Percentiles rank a stretch among this genome's conserved stretches.
Conservation (phyloP, 2,888 invertebrate genomes). For the Acleris cristana region DNA sequence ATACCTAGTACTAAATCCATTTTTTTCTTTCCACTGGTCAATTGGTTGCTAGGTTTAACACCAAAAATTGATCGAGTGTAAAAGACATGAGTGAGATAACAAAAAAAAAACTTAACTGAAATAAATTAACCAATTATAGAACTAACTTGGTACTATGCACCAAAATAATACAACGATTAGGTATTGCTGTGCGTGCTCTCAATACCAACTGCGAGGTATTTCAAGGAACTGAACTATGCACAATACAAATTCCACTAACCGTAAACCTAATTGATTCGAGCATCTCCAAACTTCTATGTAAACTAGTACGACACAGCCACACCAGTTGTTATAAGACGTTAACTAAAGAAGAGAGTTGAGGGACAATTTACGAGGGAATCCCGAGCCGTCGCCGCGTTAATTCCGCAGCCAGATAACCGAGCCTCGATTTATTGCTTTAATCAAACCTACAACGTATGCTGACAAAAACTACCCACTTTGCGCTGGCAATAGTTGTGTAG, state of each 20-base stretch:
- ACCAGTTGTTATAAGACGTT: conserved; percentile 42
- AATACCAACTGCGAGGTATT: background rate
- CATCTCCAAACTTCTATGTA: background rate
- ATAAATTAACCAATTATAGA: too few relatives aligned
- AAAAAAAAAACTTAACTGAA: background rate
- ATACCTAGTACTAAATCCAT: too few relatives aligned
- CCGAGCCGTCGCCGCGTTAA: conserved; percentile 67
- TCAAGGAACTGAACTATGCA: background rate
- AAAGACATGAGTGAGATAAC: background rate
- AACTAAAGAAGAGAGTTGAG: conserved; percentile 51
- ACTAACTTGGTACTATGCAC: background rate
- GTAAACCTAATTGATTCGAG: conserved; percentile 15
- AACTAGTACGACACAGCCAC: conserved; percentile 17
- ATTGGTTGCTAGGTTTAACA: background rate
- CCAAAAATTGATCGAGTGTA: background rate
- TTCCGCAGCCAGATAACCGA: conserved; percentile 70
- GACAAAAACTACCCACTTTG: conserved; percentile 70
- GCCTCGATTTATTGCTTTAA: conserved; percentile 76
- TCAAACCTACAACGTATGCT: conserved; percentile 71
- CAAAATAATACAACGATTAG: background rate
- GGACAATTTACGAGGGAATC: conserved; percentile 73
- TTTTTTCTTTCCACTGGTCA: too few relatives aligned
- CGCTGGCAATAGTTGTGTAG: conserved; percentile 27
- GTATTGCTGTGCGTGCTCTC: background rate
- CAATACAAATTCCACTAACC: background rate